Evolutionary conservation across 2,797 vertebrate species (phyloP).

Genomic region (Eremophila alpestris): DNA sequence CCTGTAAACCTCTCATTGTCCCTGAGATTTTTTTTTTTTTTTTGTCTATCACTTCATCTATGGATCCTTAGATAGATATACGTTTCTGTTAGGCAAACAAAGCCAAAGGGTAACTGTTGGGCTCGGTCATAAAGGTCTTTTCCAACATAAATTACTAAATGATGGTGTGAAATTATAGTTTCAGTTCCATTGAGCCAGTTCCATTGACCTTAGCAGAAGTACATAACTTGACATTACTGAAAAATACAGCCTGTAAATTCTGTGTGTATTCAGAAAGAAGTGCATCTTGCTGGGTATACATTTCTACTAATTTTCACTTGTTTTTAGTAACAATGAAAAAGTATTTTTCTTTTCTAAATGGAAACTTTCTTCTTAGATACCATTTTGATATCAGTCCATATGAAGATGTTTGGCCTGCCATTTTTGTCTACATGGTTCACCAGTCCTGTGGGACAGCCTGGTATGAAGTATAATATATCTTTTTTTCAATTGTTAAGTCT

Average conservation of each 20-base stretch:
- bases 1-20: neutral
- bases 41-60: neutral
- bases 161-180: neutral
- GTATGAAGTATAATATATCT: conserved; percentile 71
- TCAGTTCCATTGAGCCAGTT: neutral
- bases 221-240: neutral
- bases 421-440: conserved; percentile 97
- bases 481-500: neutral
- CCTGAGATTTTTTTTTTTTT: neutral
- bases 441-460: conserved; percentile 93
- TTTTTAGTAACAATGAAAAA: neutral
- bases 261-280: neutral
- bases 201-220: neutral
- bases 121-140: neutral
- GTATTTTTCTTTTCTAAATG: neutral
- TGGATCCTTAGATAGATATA: neutral
- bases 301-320: neutral
- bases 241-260: neutral
- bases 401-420: conserved; percentile 95
- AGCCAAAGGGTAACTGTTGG: neutral
- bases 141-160: neutral
- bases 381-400: conserved; percentile 97
- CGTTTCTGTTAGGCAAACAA: neutral
- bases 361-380: conserved; percentile 79
- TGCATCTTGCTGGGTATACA: neutral